A percentile compares a stretch with the other conserved stretches of the same genome.
phyloP scores from a whole-genome alignment of 2,113 vertebrate genomes.

The Malurus melanocephalus region DNA sequence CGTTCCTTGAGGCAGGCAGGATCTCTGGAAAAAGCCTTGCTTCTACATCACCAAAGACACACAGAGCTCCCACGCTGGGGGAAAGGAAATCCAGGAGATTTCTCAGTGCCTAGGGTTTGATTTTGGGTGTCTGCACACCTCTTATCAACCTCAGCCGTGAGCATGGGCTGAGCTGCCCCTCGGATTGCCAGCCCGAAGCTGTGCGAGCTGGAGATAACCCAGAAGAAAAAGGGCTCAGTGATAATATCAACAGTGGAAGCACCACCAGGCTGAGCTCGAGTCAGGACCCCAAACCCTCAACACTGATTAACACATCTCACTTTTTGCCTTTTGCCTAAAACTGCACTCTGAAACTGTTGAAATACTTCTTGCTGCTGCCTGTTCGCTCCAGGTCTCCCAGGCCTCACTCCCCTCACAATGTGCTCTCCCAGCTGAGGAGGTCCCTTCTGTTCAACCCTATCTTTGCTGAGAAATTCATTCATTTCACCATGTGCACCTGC shows the following conservation, averaged over 20 bases:
- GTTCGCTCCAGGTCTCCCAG: not conserved
- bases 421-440: not conserved
- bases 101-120: not conserved
- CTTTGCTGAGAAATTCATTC: not conserved
- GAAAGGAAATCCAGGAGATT: not conserved
- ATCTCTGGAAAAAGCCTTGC: not conserved
- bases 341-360: not conserved
- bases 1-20: not conserved
- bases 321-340: not conserved
- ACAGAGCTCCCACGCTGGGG: not conserved
- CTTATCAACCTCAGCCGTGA: not conserved
- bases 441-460: not conserved
- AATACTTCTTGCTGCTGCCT: not conserved
- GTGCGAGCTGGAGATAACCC: not conserved
- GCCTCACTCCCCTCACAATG: not conserved
- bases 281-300: not conserved
- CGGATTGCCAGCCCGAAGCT: not conserved
- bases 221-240: not conserved
- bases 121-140: not conserved
- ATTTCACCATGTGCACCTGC: not conserved
- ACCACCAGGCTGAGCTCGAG: not conserved
- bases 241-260: not conserved
- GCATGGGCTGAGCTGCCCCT: not conserved
- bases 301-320: not conserved
- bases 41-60: not conserved